Evolutionary conservation across 2,113 vertebrate species (phyloP).

Genomic region (Acrocephalus arundinaceus): DNA sequence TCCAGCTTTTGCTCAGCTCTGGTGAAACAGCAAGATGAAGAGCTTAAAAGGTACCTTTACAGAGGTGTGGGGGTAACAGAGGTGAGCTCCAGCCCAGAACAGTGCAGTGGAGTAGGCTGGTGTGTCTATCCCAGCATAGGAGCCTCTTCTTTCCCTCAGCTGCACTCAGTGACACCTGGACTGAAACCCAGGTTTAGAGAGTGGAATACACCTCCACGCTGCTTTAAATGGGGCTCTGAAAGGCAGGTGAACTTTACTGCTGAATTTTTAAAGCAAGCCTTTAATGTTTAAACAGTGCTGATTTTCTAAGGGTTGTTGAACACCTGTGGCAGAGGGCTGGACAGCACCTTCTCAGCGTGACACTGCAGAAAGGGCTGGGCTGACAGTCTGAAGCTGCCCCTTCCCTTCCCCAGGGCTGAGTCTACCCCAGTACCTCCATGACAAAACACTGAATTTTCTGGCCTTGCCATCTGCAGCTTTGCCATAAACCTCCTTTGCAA

Average conservation of each 20-base stretch:
- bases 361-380: not conserved
- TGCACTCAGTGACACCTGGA: not conserved
- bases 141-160: not conserved
- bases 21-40: not conserved
- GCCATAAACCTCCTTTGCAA: not conserved
- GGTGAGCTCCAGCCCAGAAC: not conserved
- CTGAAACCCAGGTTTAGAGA: not conserved
- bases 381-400: not conserved
- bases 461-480: not conserved
- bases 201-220: not conserved
- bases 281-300: conserved; percentile 32
- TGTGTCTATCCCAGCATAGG: accelerated
- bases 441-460: not conserved
- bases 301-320: not conserved
- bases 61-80: not conserved
- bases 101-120: not conserved
- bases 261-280: conserved; percentile 45
- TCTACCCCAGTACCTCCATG: not conserved
- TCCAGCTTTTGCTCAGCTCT: not conserved
- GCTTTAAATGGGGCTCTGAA: not conserved
- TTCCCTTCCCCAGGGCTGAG: not conserved
- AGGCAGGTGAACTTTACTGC: not conserved
- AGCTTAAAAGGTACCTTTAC: not conserved
- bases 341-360: not conserved
- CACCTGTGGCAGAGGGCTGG: not conserved